Conservation (phyloP, 2,797 vertebrate genomes). For the Chanos chanos region DNA sequence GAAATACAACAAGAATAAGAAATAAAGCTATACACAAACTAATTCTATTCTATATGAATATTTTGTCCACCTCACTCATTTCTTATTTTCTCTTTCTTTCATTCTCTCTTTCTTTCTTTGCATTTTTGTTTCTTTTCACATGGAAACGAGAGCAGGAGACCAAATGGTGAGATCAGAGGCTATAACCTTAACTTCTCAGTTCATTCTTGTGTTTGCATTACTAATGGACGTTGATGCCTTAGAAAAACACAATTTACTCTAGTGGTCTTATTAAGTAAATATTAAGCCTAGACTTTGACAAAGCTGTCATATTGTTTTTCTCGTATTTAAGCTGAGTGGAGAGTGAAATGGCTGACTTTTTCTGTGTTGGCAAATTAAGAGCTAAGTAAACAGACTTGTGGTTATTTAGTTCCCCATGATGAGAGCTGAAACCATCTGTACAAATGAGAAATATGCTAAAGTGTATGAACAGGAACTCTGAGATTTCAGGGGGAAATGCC, state of each 20-base stretch:
- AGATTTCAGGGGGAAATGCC: background rate
- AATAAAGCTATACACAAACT: no score
- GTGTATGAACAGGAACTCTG: background rate
- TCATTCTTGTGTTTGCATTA: background rate
- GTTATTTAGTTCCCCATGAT: no score
- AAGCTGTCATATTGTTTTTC: background rate
- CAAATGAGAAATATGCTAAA: no score
- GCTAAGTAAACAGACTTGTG: no score
- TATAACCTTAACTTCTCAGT: background rate
- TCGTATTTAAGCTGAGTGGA: background rate
- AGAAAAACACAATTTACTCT: background rate
- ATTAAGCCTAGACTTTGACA: no score
- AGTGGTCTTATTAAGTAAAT: background rate
- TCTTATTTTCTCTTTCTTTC: no score
- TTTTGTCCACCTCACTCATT: no score
- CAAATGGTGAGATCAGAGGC: background rate
- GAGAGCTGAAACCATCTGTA: no score
- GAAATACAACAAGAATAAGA: no score
- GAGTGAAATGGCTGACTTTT: no score
- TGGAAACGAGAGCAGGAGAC: background rate
- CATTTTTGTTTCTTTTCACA: background rate
- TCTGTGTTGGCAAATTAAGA: no score
- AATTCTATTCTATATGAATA: no score
- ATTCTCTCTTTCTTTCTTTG: background rate
- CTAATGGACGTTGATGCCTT: background rate